phyloP scores from a whole-genome alignment of 2,797 vertebrate species.

The Acanthiza pusilla region DNA sequence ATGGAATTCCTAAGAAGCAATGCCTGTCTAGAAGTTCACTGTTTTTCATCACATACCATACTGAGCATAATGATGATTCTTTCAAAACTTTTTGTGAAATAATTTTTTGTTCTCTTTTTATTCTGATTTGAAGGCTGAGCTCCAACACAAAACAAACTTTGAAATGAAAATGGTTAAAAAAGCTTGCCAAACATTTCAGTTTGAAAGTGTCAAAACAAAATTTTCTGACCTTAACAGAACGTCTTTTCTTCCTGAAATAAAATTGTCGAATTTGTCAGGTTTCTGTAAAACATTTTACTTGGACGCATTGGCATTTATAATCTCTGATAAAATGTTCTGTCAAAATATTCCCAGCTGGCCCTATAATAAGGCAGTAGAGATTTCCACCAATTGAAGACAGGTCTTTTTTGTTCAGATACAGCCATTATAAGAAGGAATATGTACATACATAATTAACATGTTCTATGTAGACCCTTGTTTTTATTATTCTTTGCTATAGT shows the following conservation, averaged over 20 bases:
- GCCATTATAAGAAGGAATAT: neutral
- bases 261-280: constrained; percentile 22
- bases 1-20: neutral
- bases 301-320: constrained; percentile 5
- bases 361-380: constrained; percentile 33
- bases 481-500: neutral
- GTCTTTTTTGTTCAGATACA: constrained; percentile 29
- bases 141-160: neutral
- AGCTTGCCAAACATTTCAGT: constrained; percentile 34
- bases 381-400: constrained; percentile 7
- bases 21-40: neutral
- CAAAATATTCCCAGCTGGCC: constrained; percentile 54
- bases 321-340: constrained; percentile 43
- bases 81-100: neutral
- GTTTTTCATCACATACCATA: neutral
- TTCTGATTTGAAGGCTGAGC: neutral
- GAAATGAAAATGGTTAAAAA: neutral
- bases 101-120: neutral
- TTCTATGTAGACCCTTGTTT: neutral
- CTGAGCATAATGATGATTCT: neutral
- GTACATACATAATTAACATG: neutral
- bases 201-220: constrained; percentile 39
- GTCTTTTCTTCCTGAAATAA: neutral
- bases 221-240: constrained; percentile 19
- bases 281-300: constrained; percentile 49